Conservation (phyloP, 2,113 vertebrate species). For the Charina bottae region DNA sequence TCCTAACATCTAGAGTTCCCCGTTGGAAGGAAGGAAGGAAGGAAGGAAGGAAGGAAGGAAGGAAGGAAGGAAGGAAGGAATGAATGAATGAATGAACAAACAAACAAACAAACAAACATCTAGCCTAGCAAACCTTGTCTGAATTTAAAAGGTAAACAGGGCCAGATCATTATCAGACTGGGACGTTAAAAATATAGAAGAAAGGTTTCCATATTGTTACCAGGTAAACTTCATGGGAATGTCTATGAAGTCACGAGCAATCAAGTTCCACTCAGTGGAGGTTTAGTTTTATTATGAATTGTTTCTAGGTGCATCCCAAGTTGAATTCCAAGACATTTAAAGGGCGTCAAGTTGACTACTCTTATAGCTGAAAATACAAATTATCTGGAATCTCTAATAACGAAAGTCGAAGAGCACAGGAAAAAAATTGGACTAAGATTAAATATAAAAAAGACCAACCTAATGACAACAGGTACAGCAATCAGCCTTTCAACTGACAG, state of each 20-base stretch:
- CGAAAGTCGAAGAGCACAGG: not conserved
- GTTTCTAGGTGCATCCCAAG: not conserved
- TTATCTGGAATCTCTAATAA: not conserved
- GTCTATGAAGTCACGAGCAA: not conserved
- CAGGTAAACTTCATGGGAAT: not conserved
- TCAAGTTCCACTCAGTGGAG: not conserved
- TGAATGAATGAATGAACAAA: too few relatives aligned
- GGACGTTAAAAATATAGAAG: not conserved
- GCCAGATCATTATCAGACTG: not conserved
- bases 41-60: too few relatives aligned
- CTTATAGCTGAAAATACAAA: not conserved
- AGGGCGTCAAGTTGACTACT: not conserved
- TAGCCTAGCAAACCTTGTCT: not conserved
- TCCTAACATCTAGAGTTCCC: too few relatives aligned
- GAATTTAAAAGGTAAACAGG: not conserved
- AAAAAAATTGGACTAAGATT: not conserved
- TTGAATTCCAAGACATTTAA: not conserved
- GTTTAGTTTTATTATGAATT: not conserved
- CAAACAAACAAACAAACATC: too few relatives aligned
- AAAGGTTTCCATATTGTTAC: not conserved
- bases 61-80: too few relatives aligned
- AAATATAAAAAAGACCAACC: not conserved
- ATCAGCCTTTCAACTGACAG: not conserved
- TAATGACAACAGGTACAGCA: not conserved
- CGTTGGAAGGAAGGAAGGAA: too few relatives aligned